Percentiles rank a stretch among this genome's conserved stretches.
Evolutionary conservation across 2,888 invertebrate genomes (phyloP).

Genomic region (Drosophila merina): DNA sequence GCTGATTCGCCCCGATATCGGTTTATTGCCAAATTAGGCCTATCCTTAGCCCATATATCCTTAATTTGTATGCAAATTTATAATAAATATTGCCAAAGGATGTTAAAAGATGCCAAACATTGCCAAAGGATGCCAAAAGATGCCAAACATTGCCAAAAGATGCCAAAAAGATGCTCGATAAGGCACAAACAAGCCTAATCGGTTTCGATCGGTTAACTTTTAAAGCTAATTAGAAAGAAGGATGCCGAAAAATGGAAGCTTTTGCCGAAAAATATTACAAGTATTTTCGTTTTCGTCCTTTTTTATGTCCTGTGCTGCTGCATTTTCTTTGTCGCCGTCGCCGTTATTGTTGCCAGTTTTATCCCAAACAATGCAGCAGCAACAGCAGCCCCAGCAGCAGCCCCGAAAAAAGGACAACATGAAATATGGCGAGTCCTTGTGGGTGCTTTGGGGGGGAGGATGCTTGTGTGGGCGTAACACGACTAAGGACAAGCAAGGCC

Average conservation of each 20-base stretch:
- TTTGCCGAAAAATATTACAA: constrained; percentile 46
- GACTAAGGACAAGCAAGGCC: constrained; percentile 50
- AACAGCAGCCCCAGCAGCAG: not conserved
- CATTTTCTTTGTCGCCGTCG: constrained; percentile 42
- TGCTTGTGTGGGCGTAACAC: constrained; percentile 16
- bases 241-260: constrained; percentile 12
- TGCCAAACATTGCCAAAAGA: not conserved
- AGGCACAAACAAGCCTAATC: constrained; percentile 2
- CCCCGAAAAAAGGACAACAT: constrained; percentile 33
- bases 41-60: not conserved
- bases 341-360: constrained; percentile 44
- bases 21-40: constrained; percentile 9
- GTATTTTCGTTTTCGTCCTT: constrained; percentile 3
- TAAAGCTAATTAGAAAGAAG: constrained; percentile 17
- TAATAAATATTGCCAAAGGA: not conserved
- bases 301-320: constrained; percentile 12
- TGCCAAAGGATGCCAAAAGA: too few species aligned
- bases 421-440: constrained; percentile 45
- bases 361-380: constrained; percentile 38
- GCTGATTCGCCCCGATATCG: constrained; percentile 19
- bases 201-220: not conserved
- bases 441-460: constrained; percentile 3
- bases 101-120: too few species aligned
- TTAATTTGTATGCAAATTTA: constrained; percentile 3
- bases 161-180: not conserved